Base-by-base conservation (phyloP, 2,113 vertebrate genomes). In the Tenebrosternarchus preto region DNA sequence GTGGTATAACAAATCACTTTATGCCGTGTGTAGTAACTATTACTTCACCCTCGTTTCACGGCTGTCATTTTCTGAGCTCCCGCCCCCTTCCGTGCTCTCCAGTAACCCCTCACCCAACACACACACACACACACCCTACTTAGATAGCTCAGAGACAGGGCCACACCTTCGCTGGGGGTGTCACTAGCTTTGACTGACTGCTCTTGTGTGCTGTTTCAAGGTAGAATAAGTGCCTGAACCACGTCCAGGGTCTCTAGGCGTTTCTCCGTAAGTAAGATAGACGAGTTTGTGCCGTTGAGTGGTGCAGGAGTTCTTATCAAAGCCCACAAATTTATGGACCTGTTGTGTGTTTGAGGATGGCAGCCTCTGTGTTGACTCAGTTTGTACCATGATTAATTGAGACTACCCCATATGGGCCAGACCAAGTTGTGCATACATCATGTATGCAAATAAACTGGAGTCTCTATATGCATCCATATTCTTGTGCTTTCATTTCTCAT, bases 1-100 rank as follows among this genome's bases (percentile, higher is more conserved):
- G 64, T 24, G 39, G 72, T 81, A 50, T 50, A 78, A 74, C 81
- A 83, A 83, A 81, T 85, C 82, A 75, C 76, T 81, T 80, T 74
- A 76, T 66, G 50, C 56, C 66, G 22, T 69, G 73, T 53, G 77
- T 80, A 60, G 78, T 83, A 79, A 71, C 78, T 50, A 80, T 70
- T 68, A 78, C 69, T 80, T 77, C 77, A n/a, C 56, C 73, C 67
- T 80, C 57, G 9, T 78, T 80, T 78, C 70, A 74, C 66, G 36
- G 59, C 61, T 74, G 29, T 25, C 50, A 17, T 60, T 19, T 57
- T 56, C 56, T 20, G 1, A 9, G 11, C 60, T 70, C 43, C 50
- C 19, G 36, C 9, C 61, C n/a, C 39, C 25, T 55, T 73, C 60
- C 19, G 24, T 46, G 33, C 82, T 66, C 73, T 76, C 60, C 15